Evolutionary conservation across 2,113 vertebrate genomes (phyloP).

Genomic region (Phalacrocorax pelagicus): DNA sequence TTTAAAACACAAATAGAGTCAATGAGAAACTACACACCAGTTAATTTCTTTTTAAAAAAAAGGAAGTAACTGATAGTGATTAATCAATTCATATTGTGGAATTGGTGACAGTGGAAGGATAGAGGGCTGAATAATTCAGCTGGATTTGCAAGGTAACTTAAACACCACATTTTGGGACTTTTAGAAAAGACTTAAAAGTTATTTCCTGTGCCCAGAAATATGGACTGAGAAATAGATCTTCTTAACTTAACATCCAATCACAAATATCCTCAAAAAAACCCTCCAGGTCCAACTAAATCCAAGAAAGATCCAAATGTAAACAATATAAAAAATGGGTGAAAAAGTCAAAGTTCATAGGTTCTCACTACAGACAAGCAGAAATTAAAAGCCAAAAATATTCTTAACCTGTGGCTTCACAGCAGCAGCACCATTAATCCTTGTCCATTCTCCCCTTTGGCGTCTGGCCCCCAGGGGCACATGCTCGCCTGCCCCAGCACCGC

Average conservation of each 20-base stretch:
- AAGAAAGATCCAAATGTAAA: neutral
- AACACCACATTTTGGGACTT: neutral
- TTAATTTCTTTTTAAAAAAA: neutral
- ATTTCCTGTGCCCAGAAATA: neutral
- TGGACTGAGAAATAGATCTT: neutral
- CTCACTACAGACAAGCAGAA: neutral
- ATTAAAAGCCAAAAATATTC: neutral
- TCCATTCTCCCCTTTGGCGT: neutral
- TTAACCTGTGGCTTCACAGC: neutral
- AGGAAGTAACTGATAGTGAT: neutral
- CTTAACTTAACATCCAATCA: neutral
- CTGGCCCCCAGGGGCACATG: fast-evolving
- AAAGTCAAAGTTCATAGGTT: neutral
- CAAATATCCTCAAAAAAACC: neutral
- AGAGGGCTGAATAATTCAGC: neutral
- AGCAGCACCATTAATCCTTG: neutral
- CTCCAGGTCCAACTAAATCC: neutral
- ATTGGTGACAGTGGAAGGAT: neutral
- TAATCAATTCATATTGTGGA: neutral
- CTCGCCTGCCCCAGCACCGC: fast-evolving
- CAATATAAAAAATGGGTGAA: neutral
- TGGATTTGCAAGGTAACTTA: neutral
- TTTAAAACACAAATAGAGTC: neutral
- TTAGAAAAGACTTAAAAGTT: neutral
- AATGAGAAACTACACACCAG: neutral